phyloP scores from a whole-genome alignment of 2,113 vertebrate genomes.

The Pyxicephalus adspersus region DNA sequence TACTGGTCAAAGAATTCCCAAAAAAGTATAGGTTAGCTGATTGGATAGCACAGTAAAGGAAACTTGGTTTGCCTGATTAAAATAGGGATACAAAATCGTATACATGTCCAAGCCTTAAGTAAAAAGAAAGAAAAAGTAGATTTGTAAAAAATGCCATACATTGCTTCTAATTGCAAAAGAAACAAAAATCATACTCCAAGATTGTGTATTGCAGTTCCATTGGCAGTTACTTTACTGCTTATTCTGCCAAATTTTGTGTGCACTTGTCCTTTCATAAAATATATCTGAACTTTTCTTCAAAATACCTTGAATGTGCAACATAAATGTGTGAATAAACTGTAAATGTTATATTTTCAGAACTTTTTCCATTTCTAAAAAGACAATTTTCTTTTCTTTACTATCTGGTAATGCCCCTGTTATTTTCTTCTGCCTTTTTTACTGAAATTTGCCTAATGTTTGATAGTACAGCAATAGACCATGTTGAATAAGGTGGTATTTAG shows the following conservation, averaged over 20 bases:
- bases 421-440: background rate
- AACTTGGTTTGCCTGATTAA: too few species aligned
- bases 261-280: constrained; percentile 30
- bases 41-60: too few species aligned
- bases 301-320: constrained; percentile 4
- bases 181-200: constrained; percentile 9
- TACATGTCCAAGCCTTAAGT: too few species aligned
- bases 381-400: constrained; percentile 5
- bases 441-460: background rate
- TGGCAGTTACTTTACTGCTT: background rate
- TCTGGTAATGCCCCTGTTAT: background rate
- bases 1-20: too few species aligned
- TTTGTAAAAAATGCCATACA: too few species aligned
- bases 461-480: background rate
- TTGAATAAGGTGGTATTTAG: background rate
- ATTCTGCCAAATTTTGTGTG: constrained; percentile 9
- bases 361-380: background rate
- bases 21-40: too few species aligned
- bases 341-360: background rate
- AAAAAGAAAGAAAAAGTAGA: too few species aligned
- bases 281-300: constrained; percentile 19
- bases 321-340: background rate
- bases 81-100: too few species aligned
- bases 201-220: constrained; percentile 8
- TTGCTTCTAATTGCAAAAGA: too few species aligned